Conservation (phyloP, 2,888 invertebrate genomes). For the Athalia rosae region DNA sequence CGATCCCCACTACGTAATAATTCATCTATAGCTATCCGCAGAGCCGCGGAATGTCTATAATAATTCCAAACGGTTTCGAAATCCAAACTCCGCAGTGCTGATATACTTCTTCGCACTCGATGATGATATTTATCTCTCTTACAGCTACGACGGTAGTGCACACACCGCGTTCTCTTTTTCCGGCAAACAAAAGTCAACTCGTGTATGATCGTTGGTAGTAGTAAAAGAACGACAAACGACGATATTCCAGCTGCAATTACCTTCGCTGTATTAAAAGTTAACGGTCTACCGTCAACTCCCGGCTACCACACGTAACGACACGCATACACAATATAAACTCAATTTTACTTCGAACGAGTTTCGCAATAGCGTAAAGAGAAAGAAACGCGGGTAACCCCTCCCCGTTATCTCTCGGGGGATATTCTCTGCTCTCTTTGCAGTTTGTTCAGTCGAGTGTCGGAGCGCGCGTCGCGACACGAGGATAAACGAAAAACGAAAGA, state of each 20-base stretch:
- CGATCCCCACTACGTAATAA: too few species aligned
- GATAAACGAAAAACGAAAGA: too few species aligned
- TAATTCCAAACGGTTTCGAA: too few species aligned
- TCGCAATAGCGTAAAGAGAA: background rate
- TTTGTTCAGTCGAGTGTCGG: slow-evolving; percentile 29
- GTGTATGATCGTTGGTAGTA: too few species aligned
- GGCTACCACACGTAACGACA: slow-evolving; percentile 2
- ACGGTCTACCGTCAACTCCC: background rate
- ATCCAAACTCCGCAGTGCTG: too few species aligned
- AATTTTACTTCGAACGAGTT: background rate
- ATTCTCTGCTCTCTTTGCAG: slow-evolving; percentile 23
- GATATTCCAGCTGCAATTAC: slow-evolving; percentile 1
- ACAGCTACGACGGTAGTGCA: too few species aligned
- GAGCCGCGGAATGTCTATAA: too few species aligned
- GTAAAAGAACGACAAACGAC: background rate
- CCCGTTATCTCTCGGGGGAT: slow-evolving; percentile 1
- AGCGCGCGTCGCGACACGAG: slow-evolving; percentile 14
- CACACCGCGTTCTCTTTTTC: too few species aligned
- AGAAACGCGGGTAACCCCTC: slow-evolving; percentile 2
- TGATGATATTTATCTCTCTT: too few species aligned
- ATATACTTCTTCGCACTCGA: too few species aligned
- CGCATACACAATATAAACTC: background rate
- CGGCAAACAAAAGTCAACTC: too few species aligned
- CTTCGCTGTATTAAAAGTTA: slow-evolving; percentile 5
- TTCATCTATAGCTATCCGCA: too few species aligned